These are phyloP conservation scores for Erebia palarica DNA, from an alignment of 2,888 invertebrate species.

Conservation along the genomic window DNA sequence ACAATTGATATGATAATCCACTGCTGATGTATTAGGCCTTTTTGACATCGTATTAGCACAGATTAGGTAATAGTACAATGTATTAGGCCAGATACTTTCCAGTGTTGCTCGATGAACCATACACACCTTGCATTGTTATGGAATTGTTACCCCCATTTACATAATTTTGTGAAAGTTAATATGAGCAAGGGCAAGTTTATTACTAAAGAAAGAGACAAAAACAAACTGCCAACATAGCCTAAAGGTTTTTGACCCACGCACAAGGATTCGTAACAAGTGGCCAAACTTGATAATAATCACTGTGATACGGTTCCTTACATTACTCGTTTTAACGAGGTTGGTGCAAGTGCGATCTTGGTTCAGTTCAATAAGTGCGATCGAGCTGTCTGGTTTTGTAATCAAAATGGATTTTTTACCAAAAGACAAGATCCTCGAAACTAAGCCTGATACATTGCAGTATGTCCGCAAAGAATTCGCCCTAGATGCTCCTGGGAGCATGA, in stretches of 20 bases:
- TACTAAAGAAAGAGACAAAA: not conserved
- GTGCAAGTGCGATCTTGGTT: not conserved
- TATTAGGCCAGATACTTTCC: too few relatives aligned
- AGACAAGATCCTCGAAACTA: constrained; percentile 41
- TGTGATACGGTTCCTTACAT: not conserved
- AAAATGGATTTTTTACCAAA: constrained; percentile 33
- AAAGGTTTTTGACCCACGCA: not conserved
- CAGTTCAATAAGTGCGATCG: constrained; percentile 24
- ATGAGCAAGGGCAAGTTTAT: not conserved
- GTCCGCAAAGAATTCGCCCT: constrained; percentile 49
- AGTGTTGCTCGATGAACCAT: constrained; percentile 1
- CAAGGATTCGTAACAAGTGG: constrained; percentile 8
- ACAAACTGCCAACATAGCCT: not conserved
- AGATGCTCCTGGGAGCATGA: constrained; percentile 46
- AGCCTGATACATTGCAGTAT: constrained; percentile 41
- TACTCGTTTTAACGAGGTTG: constrained; percentile 13
- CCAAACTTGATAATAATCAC: constrained; percentile 24
- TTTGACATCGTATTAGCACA: too few relatives aligned
- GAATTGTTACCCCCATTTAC: not conserved
- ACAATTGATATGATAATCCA: too few relatives aligned
- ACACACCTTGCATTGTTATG: not conserved
- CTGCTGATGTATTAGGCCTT: too few relatives aligned
- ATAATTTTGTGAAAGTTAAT: constrained; percentile 5
- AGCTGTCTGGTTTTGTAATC: constrained; percentile 21
- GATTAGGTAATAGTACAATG: too few relatives aligned